These are phyloP conservation scores for Agonopterix heracliana DNA, from an alignment of 2,888 invertebrate species.

Conservation along the genomic window DNA sequence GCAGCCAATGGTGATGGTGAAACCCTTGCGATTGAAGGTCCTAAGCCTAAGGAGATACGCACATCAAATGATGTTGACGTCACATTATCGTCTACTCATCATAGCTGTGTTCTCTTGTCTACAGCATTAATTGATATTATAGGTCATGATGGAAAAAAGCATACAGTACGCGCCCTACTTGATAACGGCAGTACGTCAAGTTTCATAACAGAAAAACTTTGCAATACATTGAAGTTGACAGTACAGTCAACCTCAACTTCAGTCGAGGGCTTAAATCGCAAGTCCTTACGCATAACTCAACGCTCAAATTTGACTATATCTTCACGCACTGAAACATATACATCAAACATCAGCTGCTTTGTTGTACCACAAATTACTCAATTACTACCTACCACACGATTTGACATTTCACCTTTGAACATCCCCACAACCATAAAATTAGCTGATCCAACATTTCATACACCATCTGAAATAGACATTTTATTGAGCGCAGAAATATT, in stretches of 20 bases:
- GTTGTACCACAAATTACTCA: conserved; percentile 9
- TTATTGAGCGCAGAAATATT: conserved; percentile 12
- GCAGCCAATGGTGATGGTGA: neutral
- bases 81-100: neutral
- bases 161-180: conserved; percentile 3
- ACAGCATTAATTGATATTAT: conserved; percentile 6
- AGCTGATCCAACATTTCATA: conserved; percentile 10
- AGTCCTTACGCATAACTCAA: conserved; percentile 3
- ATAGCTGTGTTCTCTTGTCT: conserved; percentile 3
- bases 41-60: neutral
- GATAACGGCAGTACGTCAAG: conserved; percentile 12
- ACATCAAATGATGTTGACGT: neutral
- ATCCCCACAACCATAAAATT: conserved; percentile 5
- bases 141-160: conserved; percentile 1
- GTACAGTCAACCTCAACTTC: conserved; percentile 5
- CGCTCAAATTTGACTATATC: neutral
- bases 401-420: conserved; percentile 1
- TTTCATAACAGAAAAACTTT: conserved; percentile 6
- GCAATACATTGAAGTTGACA: neutral
- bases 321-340: conserved; percentile 1
- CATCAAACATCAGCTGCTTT: conserved; percentile 3
- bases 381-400: conserved; percentile 1
- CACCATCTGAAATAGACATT: conserved; percentile 9
- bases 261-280: conserved; percentile 10
- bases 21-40: neutral